Evolutionary conservation across 2,888 invertebrate genomes (phyloP), one percentile per base, ranked within the genome.

Genomic region (Thymelicus acteon): DNA sequence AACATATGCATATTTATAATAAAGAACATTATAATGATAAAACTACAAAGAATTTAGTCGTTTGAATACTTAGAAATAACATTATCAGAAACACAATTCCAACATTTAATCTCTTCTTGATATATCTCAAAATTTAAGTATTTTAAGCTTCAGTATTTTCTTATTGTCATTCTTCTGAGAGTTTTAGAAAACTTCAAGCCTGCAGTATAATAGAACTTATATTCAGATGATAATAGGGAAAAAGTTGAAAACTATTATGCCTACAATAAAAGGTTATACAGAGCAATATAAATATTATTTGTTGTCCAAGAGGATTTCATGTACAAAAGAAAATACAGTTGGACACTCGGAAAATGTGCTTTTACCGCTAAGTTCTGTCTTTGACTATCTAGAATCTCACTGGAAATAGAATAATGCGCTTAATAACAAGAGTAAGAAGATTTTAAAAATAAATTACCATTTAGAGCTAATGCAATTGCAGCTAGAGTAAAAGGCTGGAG

Each of bases 121-220:
- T 4, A n/a, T 44, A 44, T 13, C n/a, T 7, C 15, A 39, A n/a
- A 40, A 15, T n/a, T 39, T 8, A 60, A 15, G n/a, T 39, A 39
- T 60, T 39, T 39, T 60, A 60, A 13, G 60, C 39, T 60, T 60
- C 15, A 60, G 39, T n/a, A 40, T 40, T 60, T 39, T 60, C 60
- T 60, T 60, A 60, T 6, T n/a, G n/a, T 5, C 47, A 47, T 5
- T 48, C 4, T 48, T 48, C 48, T 1, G n/a, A n/a, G 7, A n/a
- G 4, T 48, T n/a, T 48, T n/a, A 48, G 12, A 12, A 44, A 44
- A 48, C 48, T n/a, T n/a, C 6, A 44, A 44, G 13, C 4, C 48
- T 48, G 6, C 48, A 6, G 12, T n/a, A n/a, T 48, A 48, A 48
- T n/a, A 47, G 0, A 47, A 47, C 10, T 47, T 47, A 47, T 12